A percentile compares a stretch with the other conserved stretches of the same genome.
These are phyloP conservation scores for Parotia lawesii DNA, from an alignment of 2,113 vertebrate genomes.

Conservation along the genomic window DNA sequence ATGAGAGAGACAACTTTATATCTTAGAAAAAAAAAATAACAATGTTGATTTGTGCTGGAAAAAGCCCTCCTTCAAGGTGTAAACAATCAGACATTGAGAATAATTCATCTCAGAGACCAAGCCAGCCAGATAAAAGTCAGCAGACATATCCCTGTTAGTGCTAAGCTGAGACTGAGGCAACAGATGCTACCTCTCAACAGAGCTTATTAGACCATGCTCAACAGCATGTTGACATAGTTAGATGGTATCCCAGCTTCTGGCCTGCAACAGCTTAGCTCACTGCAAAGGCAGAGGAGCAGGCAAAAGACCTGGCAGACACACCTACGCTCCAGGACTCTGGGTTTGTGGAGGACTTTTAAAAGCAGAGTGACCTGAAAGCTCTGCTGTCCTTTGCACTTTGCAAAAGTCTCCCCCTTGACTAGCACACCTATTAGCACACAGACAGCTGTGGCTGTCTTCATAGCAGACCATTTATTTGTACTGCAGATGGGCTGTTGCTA, in stretches of 20 bases:
- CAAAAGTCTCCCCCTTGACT: background rate
- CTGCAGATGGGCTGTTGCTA: rapidly evolving
- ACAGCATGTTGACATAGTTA: background rate
- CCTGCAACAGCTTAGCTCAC: background rate
- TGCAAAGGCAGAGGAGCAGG: background rate
- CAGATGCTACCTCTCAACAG: conserved; percentile 34
- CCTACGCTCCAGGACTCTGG: background rate
- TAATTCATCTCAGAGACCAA: background rate
- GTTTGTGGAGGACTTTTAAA: background rate
- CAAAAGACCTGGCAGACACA: background rate
- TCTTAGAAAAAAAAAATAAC: background rate
- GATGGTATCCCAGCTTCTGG: background rate
- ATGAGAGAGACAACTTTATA: background rate
- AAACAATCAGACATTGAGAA: rapidly evolving
- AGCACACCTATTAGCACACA: background rate
- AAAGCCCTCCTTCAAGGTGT: background rate
- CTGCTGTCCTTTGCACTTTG: background rate
- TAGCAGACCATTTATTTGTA: background rate
- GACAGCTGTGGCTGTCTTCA: background rate
- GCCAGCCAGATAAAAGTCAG: conserved; percentile 3
- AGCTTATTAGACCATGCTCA: background rate
- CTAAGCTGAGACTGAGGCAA: background rate
- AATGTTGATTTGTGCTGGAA: background rate
- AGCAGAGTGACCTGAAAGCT: background rate
- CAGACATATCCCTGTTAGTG: background rate